Base-by-base conservation (phyloP, 2,113 vertebrate genomes). In the Trochalopteron elliotii region DNA sequence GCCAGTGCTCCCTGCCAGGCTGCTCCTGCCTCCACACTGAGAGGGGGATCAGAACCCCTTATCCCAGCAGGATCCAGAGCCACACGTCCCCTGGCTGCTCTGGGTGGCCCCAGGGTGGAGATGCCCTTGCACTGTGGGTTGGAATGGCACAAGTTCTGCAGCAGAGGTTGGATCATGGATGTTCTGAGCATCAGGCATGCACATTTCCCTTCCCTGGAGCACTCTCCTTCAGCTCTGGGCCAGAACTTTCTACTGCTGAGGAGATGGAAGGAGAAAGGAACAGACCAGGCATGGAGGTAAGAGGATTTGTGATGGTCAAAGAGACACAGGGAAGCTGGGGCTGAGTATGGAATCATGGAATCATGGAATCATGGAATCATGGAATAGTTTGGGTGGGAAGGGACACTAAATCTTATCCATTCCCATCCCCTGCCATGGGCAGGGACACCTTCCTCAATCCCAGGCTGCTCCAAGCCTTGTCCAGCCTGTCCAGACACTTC, bases 1-100 rank as follows among this genome's bases (percentile, higher is more conserved):
- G 4, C 30, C 59, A 47, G 18, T 22, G 27, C 21, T 72, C 2
- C 2, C 10, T 74, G 40, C 35, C 55, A 47, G 30, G 44, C 65
- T 89, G 37, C 59, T 90, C 63, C 67, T 44, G 21, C 33, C 61
- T 68, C 27, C 39, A 23, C 15, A 37, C 7, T 1, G 1, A 60
- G 19, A 79, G 27, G 8, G 44, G 31, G 24, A 24, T 24, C 0
- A 1, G 25, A 37, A 4, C 18, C 27, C 1, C 0, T 37, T 21
- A 39, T 24, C 33, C 61, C 31, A 75, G n/a, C 31, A 72, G 61
- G 7, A 33, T 33, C 33, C 53, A 47, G 23, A 72, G 45, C 27
- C 65, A 74, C 50, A 2, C 5, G 69, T 4, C 5, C 74, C 2
- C 0, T 17, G 80, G 18, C 68, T 42, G 49, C 17, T 44, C 64